Evolutionary conservation across 2,888 invertebrate species (phyloP).

Genomic region (Galeruca laticollis): DNA sequence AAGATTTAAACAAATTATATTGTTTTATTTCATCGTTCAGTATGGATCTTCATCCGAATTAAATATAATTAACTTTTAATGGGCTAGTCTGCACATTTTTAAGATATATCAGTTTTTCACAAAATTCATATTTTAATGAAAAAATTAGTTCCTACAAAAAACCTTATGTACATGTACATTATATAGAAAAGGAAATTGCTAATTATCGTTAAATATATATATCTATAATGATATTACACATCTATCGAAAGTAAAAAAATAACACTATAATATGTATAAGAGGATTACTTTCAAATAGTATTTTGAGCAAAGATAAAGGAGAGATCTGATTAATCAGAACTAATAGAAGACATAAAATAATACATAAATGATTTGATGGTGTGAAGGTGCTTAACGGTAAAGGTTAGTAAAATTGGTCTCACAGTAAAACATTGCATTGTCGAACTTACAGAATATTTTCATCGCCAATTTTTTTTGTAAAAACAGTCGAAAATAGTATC

Average conservation of each 20-base stretch:
- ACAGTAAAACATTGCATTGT: constrained; percentile 28
- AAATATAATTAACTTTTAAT: no score
- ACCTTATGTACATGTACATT: not conserved
- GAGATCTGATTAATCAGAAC: constrained; percentile 7
- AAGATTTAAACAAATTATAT: no score
- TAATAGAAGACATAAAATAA: not conserved
- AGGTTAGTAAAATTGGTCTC: constrained; percentile 35
- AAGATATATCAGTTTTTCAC: no score
- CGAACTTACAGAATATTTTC: constrained; percentile 10
- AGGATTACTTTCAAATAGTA: constrained; percentile 23
- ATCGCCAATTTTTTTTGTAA: constrained; percentile 20
- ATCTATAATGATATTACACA: constrained; percentile 11
- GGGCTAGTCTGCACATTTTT: no score
- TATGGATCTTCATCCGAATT: no score
- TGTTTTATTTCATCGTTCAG: no score
- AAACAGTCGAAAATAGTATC: constrained; percentile 27
- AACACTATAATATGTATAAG: constrained; percentile 27
- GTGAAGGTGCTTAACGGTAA: constrained; percentile 19
- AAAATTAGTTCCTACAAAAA: not conserved
- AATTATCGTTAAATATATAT: not conserved
- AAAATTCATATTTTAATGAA: no score
- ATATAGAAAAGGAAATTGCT: not conserved
- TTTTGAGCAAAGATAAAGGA: constrained; percentile 32
- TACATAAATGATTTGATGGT: constrained; percentile 14
- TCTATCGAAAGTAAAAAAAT: constrained; percentile 30